These are phyloP conservation scores for Blastobasis lacticolella DNA, from an alignment of 2,888 invertebrate genomes.

Conservation along the genomic window DNA sequence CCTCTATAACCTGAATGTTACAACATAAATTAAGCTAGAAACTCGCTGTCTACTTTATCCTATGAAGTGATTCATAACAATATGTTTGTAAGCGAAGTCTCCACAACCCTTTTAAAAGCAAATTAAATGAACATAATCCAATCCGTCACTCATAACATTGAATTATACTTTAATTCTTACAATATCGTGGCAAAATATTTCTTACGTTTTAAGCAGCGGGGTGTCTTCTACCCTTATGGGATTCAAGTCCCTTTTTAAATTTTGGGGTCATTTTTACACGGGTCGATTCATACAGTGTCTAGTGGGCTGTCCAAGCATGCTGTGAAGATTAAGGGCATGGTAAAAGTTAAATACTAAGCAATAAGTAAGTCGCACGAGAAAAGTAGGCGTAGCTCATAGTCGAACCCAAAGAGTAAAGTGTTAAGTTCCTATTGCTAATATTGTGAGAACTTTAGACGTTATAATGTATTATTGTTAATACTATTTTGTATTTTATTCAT, in stretches of 20 bases:
- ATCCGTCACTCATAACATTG: conserved; percentile 37
- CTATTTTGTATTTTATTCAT: too few relatives aligned
- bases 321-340: conserved; percentile 36
- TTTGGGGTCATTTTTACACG: conserved; percentile 4
- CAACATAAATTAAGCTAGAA: too few relatives aligned
- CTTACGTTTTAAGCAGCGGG: conserved; percentile 42
- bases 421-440: too few relatives aligned
- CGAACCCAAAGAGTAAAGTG: too few relatives aligned
- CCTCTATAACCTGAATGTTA: too few relatives aligned
- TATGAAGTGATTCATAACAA: too few relatives aligned
- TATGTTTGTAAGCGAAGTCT: too few relatives aligned
- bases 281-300: conserved; percentile 4
- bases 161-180: conserved; percentile 50
- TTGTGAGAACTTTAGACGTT: too few relatives aligned
- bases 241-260: conserved; percentile 8
- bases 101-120: neutral
- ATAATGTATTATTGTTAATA: too few relatives aligned
- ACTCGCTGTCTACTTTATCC: too few relatives aligned
- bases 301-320: conserved; percentile 38
- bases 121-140: neutral
- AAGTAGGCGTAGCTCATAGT: conserved; percentile 20
- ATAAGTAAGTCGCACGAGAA: conserved; percentile 23
- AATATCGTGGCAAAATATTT: conserved; percentile 43
- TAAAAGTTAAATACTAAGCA: conserved; percentile 16
- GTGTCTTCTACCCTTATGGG: conserved; percentile 21